Base-by-base conservation (phyloP, 2,888 invertebrate genomes). In the Mamestra brassicae region DNA sequence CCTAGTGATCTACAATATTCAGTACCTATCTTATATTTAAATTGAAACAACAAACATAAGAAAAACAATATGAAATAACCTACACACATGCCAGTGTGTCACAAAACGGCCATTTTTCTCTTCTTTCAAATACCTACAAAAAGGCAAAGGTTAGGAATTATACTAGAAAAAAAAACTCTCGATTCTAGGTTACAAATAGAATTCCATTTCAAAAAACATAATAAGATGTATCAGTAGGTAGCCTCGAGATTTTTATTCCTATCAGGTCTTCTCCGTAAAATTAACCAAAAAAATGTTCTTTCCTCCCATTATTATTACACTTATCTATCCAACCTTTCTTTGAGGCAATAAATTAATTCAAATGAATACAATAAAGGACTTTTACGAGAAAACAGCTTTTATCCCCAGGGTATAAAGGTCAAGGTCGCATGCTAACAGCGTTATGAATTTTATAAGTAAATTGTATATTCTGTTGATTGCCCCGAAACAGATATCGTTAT, bases 381-480 rank as follows among this genome's bases (percentile, higher is more conserved):
- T 80, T 81, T 84, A 73, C 66, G 71, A 75, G 73, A 85, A 85
- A 86, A 86, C 85, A 79, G 86, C 74, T 84, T 84, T 81, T 76
- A 76, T 70, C 69, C 69, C 71, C 7, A 58, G 61, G 61, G 50
- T 6, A 26, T 74, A 86, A 50, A 68, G 78, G 68, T 54, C 86
- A 87, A 76, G 78, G 78, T 71, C 75, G 63, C 47, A 64, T 77
- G 74, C 52, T 70, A 75, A 62, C 55, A 76, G 67, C 79, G 80
- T 85, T 86, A 82, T 83, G 88, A 89, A 89, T 88, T 84, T 87
- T 78, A 85, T 87, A 82, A 85, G 80, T 79, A 79, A 86, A 87
- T 88, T 88, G 79, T 85, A 76, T 86, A 88, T 88, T 89, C 85
- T 76, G 80, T 78, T 85, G 82, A 84, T 85, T 76, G 79, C 63